Base-by-base conservation (phyloP, 1,140 invertebrate species). In the Stegodyphus mimosarum region DNA sequence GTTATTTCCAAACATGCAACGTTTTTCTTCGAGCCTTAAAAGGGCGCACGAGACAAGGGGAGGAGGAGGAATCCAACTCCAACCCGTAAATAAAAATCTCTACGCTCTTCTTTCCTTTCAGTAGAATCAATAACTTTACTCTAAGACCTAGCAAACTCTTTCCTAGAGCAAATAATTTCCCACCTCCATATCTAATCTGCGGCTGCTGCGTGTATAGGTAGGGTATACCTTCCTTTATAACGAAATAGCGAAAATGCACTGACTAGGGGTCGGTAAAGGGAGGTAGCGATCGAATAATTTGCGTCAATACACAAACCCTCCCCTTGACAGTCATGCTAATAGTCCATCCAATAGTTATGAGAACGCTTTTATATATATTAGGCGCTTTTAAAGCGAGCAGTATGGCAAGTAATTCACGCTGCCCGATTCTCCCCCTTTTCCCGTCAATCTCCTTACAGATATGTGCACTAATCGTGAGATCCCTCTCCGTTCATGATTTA, bases 261-360 rank as follows among this genome's bases (percentile, higher is more conserved):
- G 33, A 33, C 33, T 33, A 33, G 33, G 33, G 33, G 33, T 33
- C 3, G 53, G 66, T 50, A 51, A 64, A 63, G 67, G 55, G 50
- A 70, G 49, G n/a, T 15, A 7, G 72, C 6, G 67, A 66, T 52
- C 70, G 75, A 64, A 77, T 77, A 77, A 77, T 77, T 77, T 83
- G 70, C 80, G 80, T 83, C 80, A 66, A 83, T 83, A 83, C 63
- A 73, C 70, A 83, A 83, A 83, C 49, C 80, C 71, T 64, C 63
- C 52, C 55, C 33, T 81, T 83, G 80, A 74, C 80, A 83, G 80
- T 48, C 80, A 74, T 83, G 70, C 80, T 83, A 83, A 83, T 83
- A 83, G 80, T 67, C 70, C 60, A 83, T 83, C 80, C 80, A 52
- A 83, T 83, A 83, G 80, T 83, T 83, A 83, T 83, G 74, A 83